Evolutionary conservation across 2,113 vertebrate species (phyloP).

Genomic region (Gallinago paraguaiae): DNA sequence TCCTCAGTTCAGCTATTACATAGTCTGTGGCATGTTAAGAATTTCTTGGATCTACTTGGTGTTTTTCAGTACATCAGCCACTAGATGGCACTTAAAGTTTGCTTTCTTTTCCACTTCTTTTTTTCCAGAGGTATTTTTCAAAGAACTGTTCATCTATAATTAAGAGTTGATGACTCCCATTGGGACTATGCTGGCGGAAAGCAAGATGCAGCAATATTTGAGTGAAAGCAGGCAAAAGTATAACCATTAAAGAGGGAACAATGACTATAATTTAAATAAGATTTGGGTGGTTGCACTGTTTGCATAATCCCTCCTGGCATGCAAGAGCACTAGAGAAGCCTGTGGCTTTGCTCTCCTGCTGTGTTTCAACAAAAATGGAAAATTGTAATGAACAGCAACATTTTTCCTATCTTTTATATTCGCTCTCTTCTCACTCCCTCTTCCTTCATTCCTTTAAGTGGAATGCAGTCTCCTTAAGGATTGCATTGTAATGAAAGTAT

Average conservation of each 20-base stretch:
- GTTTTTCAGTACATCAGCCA: constrained; percentile 26
- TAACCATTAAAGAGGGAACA: constrained; percentile 63
- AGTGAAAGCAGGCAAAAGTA: constrained; percentile 73
- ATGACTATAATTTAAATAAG: constrained; percentile 71
- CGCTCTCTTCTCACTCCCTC: not conserved
- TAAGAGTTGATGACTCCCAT: constrained; percentile 63
- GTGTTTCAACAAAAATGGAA: constrained; percentile 78
- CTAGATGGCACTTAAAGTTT: constrained; percentile 80
- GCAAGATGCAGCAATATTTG: constrained; percentile 62
- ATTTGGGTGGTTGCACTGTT: constrained; percentile 69
- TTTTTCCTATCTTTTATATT: constrained; percentile 69
- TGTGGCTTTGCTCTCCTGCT: constrained; percentile 75
- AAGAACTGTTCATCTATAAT: constrained; percentile 48
- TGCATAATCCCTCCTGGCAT: constrained; percentile 75
- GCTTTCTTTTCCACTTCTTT: not conserved
- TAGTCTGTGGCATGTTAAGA: not conserved
- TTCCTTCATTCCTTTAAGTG: constrained; percentile 27
- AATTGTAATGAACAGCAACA: constrained; percentile 69
- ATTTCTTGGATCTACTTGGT: not conserved
- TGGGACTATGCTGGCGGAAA: constrained; percentile 64
- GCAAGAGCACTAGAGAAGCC: constrained; percentile 56
- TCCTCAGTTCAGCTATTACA: not conserved
- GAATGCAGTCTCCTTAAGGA: constrained; percentile 5
- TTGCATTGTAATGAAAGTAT: not conserved
- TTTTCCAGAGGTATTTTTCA: not conserved